These are phyloP conservation scores for Druceiella hillmani DNA, from an alignment of 2,888 invertebrate genomes.

Conservation along the genomic window DNA sequence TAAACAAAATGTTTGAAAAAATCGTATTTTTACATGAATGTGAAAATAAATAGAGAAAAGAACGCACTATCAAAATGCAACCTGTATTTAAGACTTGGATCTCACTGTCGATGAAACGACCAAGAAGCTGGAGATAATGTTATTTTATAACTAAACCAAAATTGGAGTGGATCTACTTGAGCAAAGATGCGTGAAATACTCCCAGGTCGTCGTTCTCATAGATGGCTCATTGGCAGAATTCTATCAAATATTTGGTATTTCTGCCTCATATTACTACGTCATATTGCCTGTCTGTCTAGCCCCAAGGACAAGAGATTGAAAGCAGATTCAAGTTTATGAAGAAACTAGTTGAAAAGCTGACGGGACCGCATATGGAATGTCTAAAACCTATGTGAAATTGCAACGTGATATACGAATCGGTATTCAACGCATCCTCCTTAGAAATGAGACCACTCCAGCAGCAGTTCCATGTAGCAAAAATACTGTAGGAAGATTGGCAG, in stretches of 20 bases:
- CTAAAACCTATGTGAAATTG: background rate
- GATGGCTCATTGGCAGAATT: background rate
- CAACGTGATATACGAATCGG: background rate
- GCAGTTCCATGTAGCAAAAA: no score
- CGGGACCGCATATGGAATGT: conserved; percentile 1
- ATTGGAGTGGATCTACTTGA: conserved; percentile 14
- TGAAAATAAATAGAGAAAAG: no score
- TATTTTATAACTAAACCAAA: conserved; percentile 18
- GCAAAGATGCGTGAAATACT: conserved; percentile 14
- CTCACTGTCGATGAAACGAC: conserved; percentile 4
- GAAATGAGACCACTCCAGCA: background rate
- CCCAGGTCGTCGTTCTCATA: background rate
- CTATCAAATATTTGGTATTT: no score
- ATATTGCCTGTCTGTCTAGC: background rate
- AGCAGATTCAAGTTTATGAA: background rate
- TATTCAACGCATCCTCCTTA: conserved; percentile 1
- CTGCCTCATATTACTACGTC: no score
- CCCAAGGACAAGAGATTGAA: background rate
- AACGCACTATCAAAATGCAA: no score
- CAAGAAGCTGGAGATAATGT: conserved; percentile 13
- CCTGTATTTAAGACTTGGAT: no score
- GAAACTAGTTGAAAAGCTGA: conserved; percentile 4
- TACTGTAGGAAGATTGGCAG: no score
- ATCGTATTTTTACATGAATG: no score
- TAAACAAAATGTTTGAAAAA: no score